A percentile compares a stretch with the other conserved stretches of the same genome.
Evolutionary conservation across 2,113 vertebrate genomes (phyloP).

Genomic region (Glaucomys volans): DNA sequence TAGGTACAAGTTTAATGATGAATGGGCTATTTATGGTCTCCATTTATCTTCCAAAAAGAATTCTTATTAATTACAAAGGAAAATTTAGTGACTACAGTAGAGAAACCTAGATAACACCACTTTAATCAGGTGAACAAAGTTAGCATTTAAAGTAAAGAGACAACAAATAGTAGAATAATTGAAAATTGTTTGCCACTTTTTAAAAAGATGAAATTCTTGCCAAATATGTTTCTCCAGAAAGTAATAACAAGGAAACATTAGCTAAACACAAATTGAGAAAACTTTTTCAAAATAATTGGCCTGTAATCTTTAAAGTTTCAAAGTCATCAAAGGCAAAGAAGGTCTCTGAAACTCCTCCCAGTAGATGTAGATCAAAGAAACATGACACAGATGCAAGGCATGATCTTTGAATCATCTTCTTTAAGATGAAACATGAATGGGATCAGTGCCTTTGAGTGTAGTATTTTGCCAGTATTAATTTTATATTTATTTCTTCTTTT

Average conservation of each 20-base stretch:
- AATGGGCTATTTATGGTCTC: background rate
- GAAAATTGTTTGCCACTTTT: background rate
- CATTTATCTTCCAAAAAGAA: background rate
- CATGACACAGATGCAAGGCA: background rate
- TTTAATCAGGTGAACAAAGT: background rate
- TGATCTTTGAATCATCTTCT: background rate
- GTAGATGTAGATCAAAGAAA: background rate
- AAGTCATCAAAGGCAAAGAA: background rate
- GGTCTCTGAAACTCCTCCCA: background rate
- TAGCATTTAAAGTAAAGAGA: background rate
- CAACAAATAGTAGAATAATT: background rate
- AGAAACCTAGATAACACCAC: background rate
- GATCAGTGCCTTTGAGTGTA: background rate
- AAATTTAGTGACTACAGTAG: background rate
- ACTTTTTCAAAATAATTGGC: background rate
- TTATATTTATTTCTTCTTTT: background rate
- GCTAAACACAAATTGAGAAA: background rate
- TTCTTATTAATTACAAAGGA: background rate
- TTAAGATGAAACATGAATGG: background rate
- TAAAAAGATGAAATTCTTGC: background rate
- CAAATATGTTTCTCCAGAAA: background rate
- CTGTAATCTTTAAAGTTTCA: background rate
- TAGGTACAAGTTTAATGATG: background rate
- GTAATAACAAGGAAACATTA: background rate
- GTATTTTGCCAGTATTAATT: background rate